Conservation (phyloP, 2,888 invertebrate genomes). For the Heliconius hortense region DNA sequence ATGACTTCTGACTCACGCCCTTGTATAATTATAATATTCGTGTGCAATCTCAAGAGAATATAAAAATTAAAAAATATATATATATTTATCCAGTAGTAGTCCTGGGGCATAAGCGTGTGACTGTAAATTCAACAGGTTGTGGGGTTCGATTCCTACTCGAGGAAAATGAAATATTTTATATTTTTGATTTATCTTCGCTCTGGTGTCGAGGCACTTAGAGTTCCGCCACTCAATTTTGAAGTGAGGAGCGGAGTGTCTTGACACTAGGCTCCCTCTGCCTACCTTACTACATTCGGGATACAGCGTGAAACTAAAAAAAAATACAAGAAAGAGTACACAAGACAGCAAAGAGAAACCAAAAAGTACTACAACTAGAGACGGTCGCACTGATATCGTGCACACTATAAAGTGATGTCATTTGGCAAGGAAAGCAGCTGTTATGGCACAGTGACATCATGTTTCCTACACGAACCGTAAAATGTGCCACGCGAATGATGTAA, state of each 20-base stretch:
- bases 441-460: conserved; percentile 50
- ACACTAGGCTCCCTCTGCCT: too few relatives aligned
- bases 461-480: conserved; percentile 24
- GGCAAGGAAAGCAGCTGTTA: conserved; percentile 56
- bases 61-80: background rate
- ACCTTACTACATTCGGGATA: too few relatives aligned
- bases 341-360: conserved; percentile 25
- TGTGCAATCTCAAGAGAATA: background rate
- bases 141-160: too few relatives aligned
- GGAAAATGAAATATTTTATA: background rate
- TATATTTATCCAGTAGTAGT: background rate
- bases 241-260: too few relatives aligned
- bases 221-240: too few relatives aligned
- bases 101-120: too few relatives aligned
- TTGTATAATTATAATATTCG: background rate
- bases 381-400: conserved; percentile 37
- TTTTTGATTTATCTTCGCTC: background rate
- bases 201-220: too few relatives aligned
- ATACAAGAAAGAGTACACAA: conserved; percentile 24
- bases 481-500: conserved; percentile 26
- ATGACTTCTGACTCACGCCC: too few relatives aligned
- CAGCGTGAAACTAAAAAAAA: too few relatives aligned
- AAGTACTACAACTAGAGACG: conserved; percentile 32
- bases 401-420: conserved; percentile 63
- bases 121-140: too few relatives aligned